Percentiles rank a stretch among this genome's conserved stretches.
These are phyloP conservation scores for Parapsyche elsis DNA, from an alignment of 1,140 invertebrate species.

Conservation along the genomic window DNA sequence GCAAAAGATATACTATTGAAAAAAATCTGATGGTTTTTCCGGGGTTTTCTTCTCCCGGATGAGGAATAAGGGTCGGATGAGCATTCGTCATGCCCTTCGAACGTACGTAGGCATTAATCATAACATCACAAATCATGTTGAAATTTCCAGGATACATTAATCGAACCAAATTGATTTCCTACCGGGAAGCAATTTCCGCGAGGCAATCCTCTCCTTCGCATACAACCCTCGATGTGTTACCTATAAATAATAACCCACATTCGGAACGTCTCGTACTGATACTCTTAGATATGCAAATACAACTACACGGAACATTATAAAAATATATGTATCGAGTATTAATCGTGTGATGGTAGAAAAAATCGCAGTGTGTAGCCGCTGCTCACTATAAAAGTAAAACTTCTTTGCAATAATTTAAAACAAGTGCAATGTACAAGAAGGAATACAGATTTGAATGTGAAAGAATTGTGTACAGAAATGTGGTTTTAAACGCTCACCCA, in stretches of 20 bases:
- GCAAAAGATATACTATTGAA: not conserved
- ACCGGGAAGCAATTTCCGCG: constrained; percentile 29
- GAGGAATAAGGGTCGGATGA: not conserved
- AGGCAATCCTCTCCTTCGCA: not conserved
- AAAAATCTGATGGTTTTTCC: not conserved
- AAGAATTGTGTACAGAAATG: no score
- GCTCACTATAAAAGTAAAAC: no score
- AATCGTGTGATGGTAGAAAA: no score
- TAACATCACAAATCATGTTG: constrained; percentile 28
- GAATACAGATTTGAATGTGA: no score
- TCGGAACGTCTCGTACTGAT: not conserved
- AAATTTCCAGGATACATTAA: constrained; percentile 32
- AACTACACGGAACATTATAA: no score
- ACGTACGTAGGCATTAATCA: constrained; percentile 8
- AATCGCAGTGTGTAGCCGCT: no score
- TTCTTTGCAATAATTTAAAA: no score
- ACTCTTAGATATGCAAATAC: not conserved
- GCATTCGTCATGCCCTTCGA: constrained; percentile 16
- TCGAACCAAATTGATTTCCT: constrained; percentile 30
- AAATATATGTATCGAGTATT: no score
- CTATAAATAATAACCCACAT: constrained; percentile 21
- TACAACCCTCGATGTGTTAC: not conserved
- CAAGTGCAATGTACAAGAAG: no score
- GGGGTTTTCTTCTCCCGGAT: not conserved
- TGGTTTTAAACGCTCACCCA: no score